phyloP scores from a whole-genome alignment of 2,113 vertebrate genomes.

The Recurvirostra avosetta region DNA sequence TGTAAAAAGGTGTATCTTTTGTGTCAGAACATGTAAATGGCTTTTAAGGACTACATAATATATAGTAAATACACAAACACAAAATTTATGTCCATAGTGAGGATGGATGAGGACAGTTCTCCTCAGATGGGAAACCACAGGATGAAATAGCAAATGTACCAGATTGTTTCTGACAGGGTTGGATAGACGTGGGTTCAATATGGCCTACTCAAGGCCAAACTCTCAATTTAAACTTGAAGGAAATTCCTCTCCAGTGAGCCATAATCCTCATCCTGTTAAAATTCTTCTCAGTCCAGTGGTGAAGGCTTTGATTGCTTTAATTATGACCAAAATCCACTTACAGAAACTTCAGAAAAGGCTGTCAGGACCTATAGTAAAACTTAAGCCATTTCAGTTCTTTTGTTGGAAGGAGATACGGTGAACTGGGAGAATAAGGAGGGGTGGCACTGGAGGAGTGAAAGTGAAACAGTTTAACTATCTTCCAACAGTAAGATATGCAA shows the following conservation, averaged over 20 bases:
- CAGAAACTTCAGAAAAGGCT: neutral
- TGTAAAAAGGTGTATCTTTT: neutral
- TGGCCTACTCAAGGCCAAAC: neutral
- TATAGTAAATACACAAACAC: neutral
- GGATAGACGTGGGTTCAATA: neutral
- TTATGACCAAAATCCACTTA: constrained; percentile 3
- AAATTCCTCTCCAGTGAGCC: neutral
- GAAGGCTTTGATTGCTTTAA: constrained; percentile 31
- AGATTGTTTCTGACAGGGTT: neutral
- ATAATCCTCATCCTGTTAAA: neutral
- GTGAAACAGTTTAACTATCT: constrained; percentile 16
- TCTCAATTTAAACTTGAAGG: neutral
- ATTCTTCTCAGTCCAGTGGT: neutral
- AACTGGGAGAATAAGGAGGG: neutral
- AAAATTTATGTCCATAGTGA: neutral
- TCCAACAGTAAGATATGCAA: constrained; percentile 44
- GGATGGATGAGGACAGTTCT: neutral
- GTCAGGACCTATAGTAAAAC: neutral
- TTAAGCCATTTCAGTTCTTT: neutral
- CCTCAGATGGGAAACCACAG: neutral
- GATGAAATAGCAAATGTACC: neutral
- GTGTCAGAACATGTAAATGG: neutral
- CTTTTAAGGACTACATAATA: neutral
- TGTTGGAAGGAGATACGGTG: neutral
- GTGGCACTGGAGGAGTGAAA: neutral